phyloP scores from a whole-genome alignment of 2,888 invertebrate species.

The Hirtodrosophila cameraria region DNA sequence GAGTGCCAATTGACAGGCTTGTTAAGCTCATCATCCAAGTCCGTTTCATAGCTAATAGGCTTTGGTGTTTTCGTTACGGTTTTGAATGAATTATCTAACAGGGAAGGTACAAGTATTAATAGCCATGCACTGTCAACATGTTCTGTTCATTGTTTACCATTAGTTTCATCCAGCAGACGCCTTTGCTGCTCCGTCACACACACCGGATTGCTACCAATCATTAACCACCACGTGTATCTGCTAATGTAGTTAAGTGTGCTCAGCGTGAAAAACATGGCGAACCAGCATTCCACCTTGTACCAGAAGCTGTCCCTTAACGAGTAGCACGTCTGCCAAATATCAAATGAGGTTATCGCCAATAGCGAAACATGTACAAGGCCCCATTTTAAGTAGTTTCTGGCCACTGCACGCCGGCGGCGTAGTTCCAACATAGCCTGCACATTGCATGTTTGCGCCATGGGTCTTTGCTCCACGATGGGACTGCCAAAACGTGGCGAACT shows the following conservation, averaged over 20 bases:
- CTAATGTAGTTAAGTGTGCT: slow-evolving; percentile 85
- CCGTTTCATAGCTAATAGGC: slow-evolving; percentile 32
- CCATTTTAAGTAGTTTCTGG: slow-evolving; percentile 80
- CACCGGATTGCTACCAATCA: slow-evolving; percentile 83
- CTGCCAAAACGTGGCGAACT: slow-evolving; percentile 70
- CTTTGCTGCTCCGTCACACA: slow-evolving; percentile 85
- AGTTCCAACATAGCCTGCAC: slow-evolving; percentile 76
- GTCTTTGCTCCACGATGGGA: slow-evolving; percentile 19
- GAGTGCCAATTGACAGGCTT: slow-evolving; percentile 83
- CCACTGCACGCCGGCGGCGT: slow-evolving; percentile 69
- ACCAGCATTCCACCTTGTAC: slow-evolving; percentile 84
- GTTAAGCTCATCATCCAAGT: slow-evolving; percentile 59
- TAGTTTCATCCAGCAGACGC: slow-evolving; percentile 85
- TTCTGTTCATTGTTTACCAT: slow-evolving; percentile 49
- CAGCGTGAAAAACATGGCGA: slow-evolving; percentile 84
- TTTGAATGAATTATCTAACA: slow-evolving; percentile 78
- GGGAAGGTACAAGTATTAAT: neutral
- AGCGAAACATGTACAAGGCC: slow-evolving; percentile 76
- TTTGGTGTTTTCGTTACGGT: slow-evolving; percentile 44
- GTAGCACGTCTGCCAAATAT: slow-evolving; percentile 78
- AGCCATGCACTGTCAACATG: neutral
- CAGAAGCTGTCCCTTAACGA: slow-evolving; percentile 69
- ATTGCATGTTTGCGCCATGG: slow-evolving; percentile 44
- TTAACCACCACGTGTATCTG: slow-evolving; percentile 84
- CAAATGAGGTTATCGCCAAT: slow-evolving; percentile 73